Conservation (phyloP, 2,113 vertebrate genomes). For the Xerus inauris region DNA sequence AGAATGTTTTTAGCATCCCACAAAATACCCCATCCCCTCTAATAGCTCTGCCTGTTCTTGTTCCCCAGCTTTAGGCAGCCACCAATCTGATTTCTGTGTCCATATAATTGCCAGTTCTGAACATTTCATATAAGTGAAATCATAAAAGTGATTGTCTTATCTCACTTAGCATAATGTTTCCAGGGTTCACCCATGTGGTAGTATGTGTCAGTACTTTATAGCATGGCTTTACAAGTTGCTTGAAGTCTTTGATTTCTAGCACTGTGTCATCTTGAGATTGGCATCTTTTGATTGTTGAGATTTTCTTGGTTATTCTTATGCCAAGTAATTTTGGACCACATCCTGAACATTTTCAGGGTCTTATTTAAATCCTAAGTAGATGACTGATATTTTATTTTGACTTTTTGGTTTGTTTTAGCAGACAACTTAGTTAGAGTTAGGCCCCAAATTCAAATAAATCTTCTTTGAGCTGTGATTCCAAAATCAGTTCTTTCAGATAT, state of each 20-base stretch:
- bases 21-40: not conserved
- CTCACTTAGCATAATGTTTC: not conserved
- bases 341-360: not conserved
- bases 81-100: not conserved
- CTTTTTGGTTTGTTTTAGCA: not conserved
- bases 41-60: not conserved
- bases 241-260: not conserved
- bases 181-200: not conserved
- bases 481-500: not conserved
- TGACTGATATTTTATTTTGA: not conserved
- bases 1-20: not conserved
- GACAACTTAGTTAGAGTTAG: not conserved
- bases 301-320: not conserved
- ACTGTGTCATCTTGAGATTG: not conserved
- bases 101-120: not conserved
- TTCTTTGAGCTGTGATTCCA: not conserved
- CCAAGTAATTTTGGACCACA: not conserved
- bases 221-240: not conserved
- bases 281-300: not conserved
- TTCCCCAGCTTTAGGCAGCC: not conserved
- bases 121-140: not conserved
- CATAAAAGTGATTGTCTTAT: not conserved
- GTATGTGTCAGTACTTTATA: not conserved
- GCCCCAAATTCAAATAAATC: not conserved
- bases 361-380: conserved; percentile 35